phyloP scores from a whole-genome alignment of 2,888 invertebrate species.

The Andricus curvator region DNA sequence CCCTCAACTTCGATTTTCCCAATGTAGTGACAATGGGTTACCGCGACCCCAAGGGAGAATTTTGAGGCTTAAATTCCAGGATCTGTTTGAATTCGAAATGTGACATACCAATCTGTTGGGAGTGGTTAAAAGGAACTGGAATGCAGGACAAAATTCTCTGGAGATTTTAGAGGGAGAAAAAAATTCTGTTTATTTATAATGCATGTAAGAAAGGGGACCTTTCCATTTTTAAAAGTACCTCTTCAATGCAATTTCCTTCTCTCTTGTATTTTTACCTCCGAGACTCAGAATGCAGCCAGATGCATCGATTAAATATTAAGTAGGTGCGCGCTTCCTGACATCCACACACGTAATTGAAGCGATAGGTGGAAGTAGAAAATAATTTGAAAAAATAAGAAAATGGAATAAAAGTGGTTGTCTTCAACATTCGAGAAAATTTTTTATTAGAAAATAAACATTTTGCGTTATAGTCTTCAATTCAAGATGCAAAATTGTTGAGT shows the following conservation, averaged over 20 bases:
- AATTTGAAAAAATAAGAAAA: not conserved
- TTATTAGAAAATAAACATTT: no score
- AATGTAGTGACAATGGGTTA: not conserved
- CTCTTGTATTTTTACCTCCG: not conserved
- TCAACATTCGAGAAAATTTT: no score
- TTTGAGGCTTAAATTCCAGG: not conserved
- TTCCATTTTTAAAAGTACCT: conserved; percentile 15
- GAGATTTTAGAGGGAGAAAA: not conserved
- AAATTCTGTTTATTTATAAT: conserved; percentile 24
- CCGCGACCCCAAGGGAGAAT: not conserved
- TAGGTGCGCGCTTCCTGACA: conserved; percentile 27
- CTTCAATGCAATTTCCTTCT: conserved; percentile 19
- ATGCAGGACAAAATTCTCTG: not conserved
- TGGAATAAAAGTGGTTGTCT: not conserved
- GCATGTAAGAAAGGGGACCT: conserved; percentile 6
- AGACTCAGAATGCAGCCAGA: conserved; percentile 16
- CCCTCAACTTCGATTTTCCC: not conserved
- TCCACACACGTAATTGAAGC: conserved; percentile 10
- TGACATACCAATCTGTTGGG: not conserved
- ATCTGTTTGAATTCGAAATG: not conserved
- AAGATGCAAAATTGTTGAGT: no score
- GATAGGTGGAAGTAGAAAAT: not conserved
- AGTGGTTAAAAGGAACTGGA: not conserved
- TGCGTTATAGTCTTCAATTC: no score
- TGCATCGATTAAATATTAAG: conserved; percentile 36